Base-by-base conservation (phyloP, 1,140 invertebrate genomes). In the Leptinotarsa undecemlineata region DNA sequence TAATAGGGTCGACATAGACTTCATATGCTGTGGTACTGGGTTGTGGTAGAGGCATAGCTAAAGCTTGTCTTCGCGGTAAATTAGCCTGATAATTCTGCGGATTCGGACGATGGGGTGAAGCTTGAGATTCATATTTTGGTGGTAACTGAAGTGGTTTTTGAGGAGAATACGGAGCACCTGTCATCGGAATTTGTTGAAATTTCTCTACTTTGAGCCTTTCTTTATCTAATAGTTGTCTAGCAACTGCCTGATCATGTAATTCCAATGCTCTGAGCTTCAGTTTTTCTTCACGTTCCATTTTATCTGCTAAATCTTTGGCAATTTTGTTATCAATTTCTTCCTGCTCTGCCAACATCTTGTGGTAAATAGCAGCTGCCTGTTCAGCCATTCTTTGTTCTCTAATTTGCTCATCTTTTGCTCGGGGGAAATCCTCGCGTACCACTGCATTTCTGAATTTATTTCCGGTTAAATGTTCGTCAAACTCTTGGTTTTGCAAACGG, bases 401-500 rank as follows among this genome's bases (percentile, higher is more conserved):
- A 76, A 90, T 87, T 85, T 98, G 96, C 77, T 96, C 94, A 77
- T 91, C 90, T 72, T 92, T 87, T 0, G 96, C 96, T 76, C 91
- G 89, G 3, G 95, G 95, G 77, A 95, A 91, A 85, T 98, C 96
- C 84, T 96, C 92, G 21, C 96, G 88, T 1, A 97, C 94, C 71
- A 94, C 90, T 14, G 94, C 93, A 87, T 97, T 96, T 57, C 96
- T 89, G 72, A 90, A 91, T 78, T 94, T 92, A 86, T 98, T 98
- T 68, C 93, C 91, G 70, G 91, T 92, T 81, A 96, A 94, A 87
- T 93, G 95, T 85, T 90, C 91, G 82, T 88, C 88, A 93, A 94
- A 96, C 88, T 98, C 96, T 86, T 97, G 90, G 83, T 94, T 93
- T 85, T 98, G 96, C 15, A 98, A 87, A 73, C 92, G 90, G 85